Evolutionary conservation across 1,140 invertebrate species (phyloP), one percentile per base, ranked within the genome.

Genomic region (Mylabris phalerata): DNA sequence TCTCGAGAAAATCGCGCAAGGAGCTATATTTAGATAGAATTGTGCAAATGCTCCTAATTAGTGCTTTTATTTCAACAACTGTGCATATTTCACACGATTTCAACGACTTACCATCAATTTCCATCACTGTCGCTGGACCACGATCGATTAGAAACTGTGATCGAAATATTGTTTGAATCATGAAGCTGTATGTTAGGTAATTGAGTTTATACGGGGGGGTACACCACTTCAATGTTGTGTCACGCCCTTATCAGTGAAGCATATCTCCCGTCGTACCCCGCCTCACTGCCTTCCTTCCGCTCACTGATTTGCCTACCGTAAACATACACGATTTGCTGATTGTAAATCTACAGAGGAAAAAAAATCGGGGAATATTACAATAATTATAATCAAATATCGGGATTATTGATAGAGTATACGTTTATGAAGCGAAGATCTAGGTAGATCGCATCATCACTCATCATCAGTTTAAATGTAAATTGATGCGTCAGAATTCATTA

Each of bases 271-370:
- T 55, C 9, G 10, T n/a, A 47, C 43, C 48, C 45, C 56, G 11
- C 56, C 41, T 40, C 47, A 9, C 50, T 25, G 50, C 63, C 64
- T 59, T 61, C 61, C 64, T 61, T 65, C 64, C 64, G 64, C 56
- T 62, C 40, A 56, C 55, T 63, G 47, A 65, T 65, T 65, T 55
- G 48, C 51, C 61, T 57, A 60, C 57, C 61, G 55, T 60, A 56
- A 60, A 60, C 50, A 60, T 51, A 51, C 50, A 32, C 19, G 19
- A 19, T 19, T 19, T 19, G 19, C 19, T 19, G 19, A 19, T 19
- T 32, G 32, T 32, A 32, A 32, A 32, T 32, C 32, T 32, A 32
- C 4, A 32, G 4, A 32, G 4, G 4, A 7, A 0, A 5, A 32
- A 13, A 7, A 32, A 32, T 32, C 32, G 32, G 19, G 19, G 19